These are phyloP conservation scores for Patiria miniata DNA, from an alignment of 35 echinoderm and acorn worm species.

Conservation along the genomic window DNA sequence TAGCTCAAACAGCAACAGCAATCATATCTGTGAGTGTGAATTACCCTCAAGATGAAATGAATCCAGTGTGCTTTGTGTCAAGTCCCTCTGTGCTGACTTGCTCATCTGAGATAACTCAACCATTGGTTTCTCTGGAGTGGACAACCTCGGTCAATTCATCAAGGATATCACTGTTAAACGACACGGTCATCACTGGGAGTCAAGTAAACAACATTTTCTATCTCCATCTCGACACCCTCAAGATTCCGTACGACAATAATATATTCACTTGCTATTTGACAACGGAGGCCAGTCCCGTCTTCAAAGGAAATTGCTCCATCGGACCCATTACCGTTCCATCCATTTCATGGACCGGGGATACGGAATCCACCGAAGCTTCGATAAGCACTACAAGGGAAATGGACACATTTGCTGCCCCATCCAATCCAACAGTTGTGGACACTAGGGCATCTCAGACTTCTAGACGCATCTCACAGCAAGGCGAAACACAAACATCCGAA, in stretches of 20 bases:
- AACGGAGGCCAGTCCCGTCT: not conserved
- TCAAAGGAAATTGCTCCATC: not conserved
- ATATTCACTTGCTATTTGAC: not conserved
- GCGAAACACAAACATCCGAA: too few relatives aligned
- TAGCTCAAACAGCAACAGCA: not conserved
- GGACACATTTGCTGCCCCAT: too few relatives aligned
- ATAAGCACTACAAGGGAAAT: too few relatives aligned
- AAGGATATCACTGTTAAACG: not conserved
- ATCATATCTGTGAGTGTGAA: not conserved
- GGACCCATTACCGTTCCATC: not conserved
- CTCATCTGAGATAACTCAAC: not conserved
- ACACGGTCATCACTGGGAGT: not conserved
- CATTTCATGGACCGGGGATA: too few relatives aligned
- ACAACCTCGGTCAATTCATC: not conserved
- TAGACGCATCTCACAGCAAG: too few relatives aligned
- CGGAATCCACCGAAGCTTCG: too few relatives aligned
- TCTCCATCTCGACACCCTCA: not conserved
- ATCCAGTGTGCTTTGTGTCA: not conserved
- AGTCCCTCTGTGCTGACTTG: not conserved
- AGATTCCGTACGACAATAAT: not conserved
- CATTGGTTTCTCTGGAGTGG: slow-evolving; percentile 2
- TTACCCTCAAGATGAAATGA: not conserved
- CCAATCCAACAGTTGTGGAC: too few relatives aligned
- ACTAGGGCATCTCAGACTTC: too few relatives aligned
- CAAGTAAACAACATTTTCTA: not conserved